Conservation (phyloP, 2,797 vertebrate species). For the Coccyzus lansbergi region DNA sequence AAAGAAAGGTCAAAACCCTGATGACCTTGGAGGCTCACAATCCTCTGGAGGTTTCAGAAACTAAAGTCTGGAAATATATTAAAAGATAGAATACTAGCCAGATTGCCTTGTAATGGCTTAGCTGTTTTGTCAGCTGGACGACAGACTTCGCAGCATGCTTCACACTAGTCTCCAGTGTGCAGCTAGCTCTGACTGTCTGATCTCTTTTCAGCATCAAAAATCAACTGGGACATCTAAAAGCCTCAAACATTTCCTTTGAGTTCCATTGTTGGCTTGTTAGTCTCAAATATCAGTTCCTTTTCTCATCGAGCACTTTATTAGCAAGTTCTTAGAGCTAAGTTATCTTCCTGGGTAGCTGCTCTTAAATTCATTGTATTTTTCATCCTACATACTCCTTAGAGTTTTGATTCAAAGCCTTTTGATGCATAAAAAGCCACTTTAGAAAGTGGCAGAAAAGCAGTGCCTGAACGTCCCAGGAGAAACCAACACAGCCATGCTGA, state of each 20-base stretch:
- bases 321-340: background rate
- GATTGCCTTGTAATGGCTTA: constrained; percentile 40
- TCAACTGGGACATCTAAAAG: constrained; percentile 28
- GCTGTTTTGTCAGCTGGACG: constrained; percentile 66
- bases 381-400: background rate
- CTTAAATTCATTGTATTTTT: constrained; percentile 8
- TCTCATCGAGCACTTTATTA: constrained; percentile 22
- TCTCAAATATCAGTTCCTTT: constrained; percentile 34
- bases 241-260: constrained; percentile 30
- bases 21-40: constrained; percentile 37
- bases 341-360: constrained; percentile 23
- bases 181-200: background rate
- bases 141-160: constrained; percentile 28
- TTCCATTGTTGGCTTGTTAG: background rate
- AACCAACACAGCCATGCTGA: background rate
- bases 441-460: background rate
- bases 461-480: background rate
- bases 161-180: background rate
- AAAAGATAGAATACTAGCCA: constrained; percentile 49
- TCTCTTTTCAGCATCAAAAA: constrained; percentile 50
- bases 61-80: constrained; percentile 52
- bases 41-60: constrained; percentile 51
- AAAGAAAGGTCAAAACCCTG: constrained; percentile 57
- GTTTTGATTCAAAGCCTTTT: background rate
- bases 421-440: background rate